phyloP scores from a whole-genome alignment of 2,888 invertebrate genomes.

The Oconnorella tubifera region DNA sequence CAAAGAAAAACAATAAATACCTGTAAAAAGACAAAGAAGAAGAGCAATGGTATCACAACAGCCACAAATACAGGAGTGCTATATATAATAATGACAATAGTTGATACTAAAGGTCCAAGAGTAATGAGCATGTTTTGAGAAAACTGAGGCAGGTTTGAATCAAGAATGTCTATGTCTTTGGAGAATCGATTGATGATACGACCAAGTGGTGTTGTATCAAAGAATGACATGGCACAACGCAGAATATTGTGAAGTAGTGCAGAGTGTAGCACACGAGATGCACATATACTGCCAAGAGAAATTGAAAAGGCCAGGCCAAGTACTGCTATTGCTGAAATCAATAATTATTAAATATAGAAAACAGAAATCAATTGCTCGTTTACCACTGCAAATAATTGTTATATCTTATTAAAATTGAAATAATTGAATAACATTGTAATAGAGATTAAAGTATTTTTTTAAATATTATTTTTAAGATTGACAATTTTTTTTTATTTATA shows the following conservation, averaged over 20 bases:
- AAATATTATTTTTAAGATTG: too few relatives aligned
- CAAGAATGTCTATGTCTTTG: conserved; percentile 36
- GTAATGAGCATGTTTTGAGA: conserved; percentile 31
- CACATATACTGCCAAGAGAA: conserved; percentile 52
- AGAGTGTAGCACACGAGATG: conserved; percentile 47
- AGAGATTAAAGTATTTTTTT: too few relatives aligned
- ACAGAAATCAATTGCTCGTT: too few relatives aligned
- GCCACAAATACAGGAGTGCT: conserved; percentile 44
- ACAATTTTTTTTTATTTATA: too few relatives aligned
- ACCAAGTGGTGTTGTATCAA: conserved; percentile 57
- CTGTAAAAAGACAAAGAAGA: conserved; percentile 42
- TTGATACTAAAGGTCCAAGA: conserved; percentile 40
- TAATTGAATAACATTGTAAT: too few relatives aligned
- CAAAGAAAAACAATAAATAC: conserved; percentile 9
- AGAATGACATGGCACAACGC: conserved; percentile 55
- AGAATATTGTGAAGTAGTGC: conserved; percentile 49
- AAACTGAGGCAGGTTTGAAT: conserved; percentile 32
- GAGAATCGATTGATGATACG: conserved; percentile 51
- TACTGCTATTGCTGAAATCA: conserved; percentile 29
- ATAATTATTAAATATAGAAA: too few relatives aligned
- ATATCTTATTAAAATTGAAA: too few relatives aligned
- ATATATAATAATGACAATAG: conserved; percentile 47
- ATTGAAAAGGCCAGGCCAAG: conserved; percentile 34
- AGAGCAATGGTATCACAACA: conserved; percentile 43
- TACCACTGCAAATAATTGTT: too few relatives aligned